phyloP scores from a whole-genome alignment of 2,113 vertebrate species.

The Lophotis ruficrista region DNA sequence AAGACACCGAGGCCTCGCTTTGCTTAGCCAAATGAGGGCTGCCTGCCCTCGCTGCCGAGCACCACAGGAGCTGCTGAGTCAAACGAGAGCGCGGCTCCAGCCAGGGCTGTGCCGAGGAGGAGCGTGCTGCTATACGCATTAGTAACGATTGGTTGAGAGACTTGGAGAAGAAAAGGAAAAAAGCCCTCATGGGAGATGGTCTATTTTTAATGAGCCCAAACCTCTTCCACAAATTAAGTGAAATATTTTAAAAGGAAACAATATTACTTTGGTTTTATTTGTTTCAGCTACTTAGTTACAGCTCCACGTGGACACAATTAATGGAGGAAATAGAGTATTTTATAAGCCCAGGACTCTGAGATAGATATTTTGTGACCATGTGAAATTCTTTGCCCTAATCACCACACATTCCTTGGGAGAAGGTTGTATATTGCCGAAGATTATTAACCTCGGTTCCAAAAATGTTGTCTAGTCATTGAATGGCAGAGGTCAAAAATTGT shows the following conservation, averaged over 20 bases:
- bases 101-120: background rate
- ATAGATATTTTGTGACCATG: conserved; percentile 75
- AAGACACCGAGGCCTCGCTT: background rate
- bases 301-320: conserved; percentile 81
- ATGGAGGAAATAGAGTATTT: conserved; percentile 84
- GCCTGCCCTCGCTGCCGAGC: background rate
- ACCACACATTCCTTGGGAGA: conserved; percentile 71
- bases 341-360: conserved; percentile 77
- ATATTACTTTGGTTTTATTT: conserved; percentile 84
- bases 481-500: conserved; percentile 29
- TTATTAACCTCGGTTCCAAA: conserved; percentile 53
- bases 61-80: background rate
- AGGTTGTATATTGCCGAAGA: conserved; percentile 50
- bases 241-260: conserved; percentile 82
- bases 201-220: conserved; percentile 76
- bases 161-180: background rate
- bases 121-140: background rate
- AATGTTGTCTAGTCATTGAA: conserved; percentile 65
- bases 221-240: conserved; percentile 80
- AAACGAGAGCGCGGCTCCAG: background rate
- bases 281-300: conserved; percentile 85
- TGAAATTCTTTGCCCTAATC: conserved; percentile 81
- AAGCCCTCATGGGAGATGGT: conserved; percentile 42
- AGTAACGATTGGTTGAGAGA: background rate
- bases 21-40: background rate